Evolutionary conservation across 2,888 invertebrate genomes (phyloP).

Genomic region (Cheilosia grossa): DNA sequence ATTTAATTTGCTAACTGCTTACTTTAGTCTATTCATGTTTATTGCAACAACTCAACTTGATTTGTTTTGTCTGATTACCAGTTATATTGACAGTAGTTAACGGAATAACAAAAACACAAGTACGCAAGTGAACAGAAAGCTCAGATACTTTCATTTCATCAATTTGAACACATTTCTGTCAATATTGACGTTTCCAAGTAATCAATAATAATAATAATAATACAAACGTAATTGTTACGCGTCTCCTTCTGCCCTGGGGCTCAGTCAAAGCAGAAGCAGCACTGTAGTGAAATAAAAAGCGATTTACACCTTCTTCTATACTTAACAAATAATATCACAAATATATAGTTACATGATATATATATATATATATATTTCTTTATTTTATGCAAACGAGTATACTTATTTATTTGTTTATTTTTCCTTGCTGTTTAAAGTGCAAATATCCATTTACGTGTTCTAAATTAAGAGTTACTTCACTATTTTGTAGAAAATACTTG

Average conservation of each 20-base stretch:
- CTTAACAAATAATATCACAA: conserved; percentile 75
- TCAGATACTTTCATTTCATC: conserved; percentile 26
- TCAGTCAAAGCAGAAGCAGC: conserved; percentile 70
- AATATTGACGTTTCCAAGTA: conserved; percentile 50
- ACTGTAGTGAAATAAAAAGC: conserved; percentile 30
- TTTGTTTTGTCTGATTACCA: conserved; percentile 33
- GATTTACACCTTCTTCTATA: conserved; percentile 37
- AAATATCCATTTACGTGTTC: conserved; percentile 68
- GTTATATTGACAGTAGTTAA: conserved; percentile 20
- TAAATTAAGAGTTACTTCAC: conserved; percentile 54
- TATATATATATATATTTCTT: conserved; percentile 23
- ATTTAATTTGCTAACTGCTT: conserved; percentile 54
- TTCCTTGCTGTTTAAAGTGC: conserved; percentile 48
- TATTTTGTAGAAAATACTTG: conserved; percentile 73
- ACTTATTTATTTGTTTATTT: conserved; percentile 17
- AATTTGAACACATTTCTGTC: conserved; percentile 67
- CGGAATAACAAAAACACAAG: conserved; percentile 2
- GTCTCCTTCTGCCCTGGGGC: conserved; percentile 69
- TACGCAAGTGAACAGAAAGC: conserved; percentile 22
- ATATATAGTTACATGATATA: conserved; percentile 67
- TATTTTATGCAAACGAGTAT: conserved; percentile 49
- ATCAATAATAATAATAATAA: conserved; percentile 30
- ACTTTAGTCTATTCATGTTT: conserved; percentile 19
- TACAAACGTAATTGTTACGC: conserved; percentile 12
- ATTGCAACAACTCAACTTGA: conserved; percentile 5